Percentiles rank a stretch among this genome's conserved stretches.
Evolutionary conservation across 2,797 vertebrate genomes (phyloP).

Genomic region (Sorex maritimensis): DNA sequence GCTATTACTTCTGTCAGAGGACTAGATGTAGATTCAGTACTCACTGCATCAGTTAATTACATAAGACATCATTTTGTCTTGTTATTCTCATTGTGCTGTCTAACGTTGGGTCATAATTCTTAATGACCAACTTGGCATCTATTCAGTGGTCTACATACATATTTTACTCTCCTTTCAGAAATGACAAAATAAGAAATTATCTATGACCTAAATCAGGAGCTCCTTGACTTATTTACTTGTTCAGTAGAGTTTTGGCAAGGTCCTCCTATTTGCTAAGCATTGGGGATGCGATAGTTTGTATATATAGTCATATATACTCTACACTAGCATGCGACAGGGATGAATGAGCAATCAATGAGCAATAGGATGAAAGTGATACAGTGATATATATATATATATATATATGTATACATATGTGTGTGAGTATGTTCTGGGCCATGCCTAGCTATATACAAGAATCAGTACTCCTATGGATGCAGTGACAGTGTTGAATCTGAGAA

Average conservation of each 20-base stretch:
- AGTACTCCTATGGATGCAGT: too few relatives aligned
- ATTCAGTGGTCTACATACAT: too few relatives aligned
- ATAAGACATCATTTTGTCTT: not conserved
- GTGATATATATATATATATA: too few relatives aligned
- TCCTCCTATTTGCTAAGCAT: not conserved
- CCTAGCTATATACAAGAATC: too few relatives aligned
- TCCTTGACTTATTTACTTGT: not conserved
- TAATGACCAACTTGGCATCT: not conserved
- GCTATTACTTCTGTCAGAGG: not conserved
- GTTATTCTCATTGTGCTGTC: not conserved
- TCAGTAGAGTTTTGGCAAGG: not conserved
- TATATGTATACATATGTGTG: too few relatives aligned
- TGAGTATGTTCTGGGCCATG: too few relatives aligned
- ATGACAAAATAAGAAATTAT: not conserved
- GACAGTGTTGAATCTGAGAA: too few relatives aligned
- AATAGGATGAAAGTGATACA: too few relatives aligned
- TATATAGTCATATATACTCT: not conserved
- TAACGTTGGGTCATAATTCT: not conserved
- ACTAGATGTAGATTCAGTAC: not conserved
- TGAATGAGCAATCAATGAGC: too few relatives aligned
- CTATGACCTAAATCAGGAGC: not conserved
- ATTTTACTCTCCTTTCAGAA: not conserved
- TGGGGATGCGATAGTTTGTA: not conserved
- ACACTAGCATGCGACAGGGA: too few relatives aligned
- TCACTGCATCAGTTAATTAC: not conserved